phyloP scores from a whole-genome alignment of 1,140 invertebrate genomes.

The Druon quercuslanigerum region DNA sequence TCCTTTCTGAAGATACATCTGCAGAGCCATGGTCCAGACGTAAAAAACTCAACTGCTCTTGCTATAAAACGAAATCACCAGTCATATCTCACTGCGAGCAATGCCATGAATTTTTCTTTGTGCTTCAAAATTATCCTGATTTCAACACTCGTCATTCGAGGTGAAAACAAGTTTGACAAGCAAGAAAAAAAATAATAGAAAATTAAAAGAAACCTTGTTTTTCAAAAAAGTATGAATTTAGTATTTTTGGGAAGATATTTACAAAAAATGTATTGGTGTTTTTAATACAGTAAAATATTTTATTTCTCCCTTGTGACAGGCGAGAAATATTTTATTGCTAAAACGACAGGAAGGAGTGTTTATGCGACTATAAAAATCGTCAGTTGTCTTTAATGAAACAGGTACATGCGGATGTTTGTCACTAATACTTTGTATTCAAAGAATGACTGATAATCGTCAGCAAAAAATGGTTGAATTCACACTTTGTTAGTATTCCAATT shows the following conservation, averaged over 20 bases:
- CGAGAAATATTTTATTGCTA: not conserved
- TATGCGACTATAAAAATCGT: conserved; percentile 1
- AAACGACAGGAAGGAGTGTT: not conserved
- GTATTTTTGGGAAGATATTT: too few relatives aligned
- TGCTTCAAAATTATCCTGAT: conserved; percentile 12
- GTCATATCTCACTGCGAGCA: conserved; percentile 6
- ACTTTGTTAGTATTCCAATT: too few relatives aligned
- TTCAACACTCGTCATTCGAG: conserved; percentile 3
- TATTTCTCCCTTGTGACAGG: not conserved
- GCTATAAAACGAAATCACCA: conserved; percentile 6
- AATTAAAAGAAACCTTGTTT: not conserved
- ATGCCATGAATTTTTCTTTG: conserved; percentile 4
- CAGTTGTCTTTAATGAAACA: not conserved
- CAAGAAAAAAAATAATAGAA: not conserved
- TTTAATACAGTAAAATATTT: not conserved
- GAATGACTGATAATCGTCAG: not conserved
- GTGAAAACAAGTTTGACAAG: not conserved
- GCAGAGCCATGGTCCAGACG: not conserved
- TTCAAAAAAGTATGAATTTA: not conserved
- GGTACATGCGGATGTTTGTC: not conserved
- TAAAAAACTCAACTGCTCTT: conserved; percentile 14
- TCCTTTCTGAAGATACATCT: conserved; percentile 10
- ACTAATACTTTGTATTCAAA: not conserved
- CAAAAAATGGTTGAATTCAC: not conserved
- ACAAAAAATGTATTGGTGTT: too few relatives aligned